A percentile compares a stretch with the other conserved stretches of the same genome.
These are phyloP conservation scores for Remorina albescens DNA, from an alignment of 2,797 vertebrate species.

Conservation along the genomic window DNA sequence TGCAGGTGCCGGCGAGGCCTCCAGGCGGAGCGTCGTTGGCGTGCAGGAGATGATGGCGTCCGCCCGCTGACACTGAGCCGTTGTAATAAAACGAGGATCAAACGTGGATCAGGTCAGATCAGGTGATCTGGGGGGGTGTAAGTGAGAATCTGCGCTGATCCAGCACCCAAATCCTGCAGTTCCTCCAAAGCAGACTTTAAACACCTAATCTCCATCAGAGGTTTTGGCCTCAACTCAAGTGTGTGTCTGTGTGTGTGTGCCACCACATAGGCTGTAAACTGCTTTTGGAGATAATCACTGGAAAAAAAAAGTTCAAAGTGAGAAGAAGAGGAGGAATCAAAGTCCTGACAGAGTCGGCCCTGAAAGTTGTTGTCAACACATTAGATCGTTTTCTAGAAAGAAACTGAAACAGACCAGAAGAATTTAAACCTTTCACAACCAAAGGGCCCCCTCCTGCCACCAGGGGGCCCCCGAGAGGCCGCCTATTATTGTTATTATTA, in stretches of 20 bases:
- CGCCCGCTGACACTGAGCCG: neutral
- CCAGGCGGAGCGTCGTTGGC: neutral
- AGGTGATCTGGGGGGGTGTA: slow-evolving; percentile 34
- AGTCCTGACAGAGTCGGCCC: no score
- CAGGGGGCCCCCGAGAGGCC: no score
- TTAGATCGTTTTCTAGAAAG: no score
- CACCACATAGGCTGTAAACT: slow-evolving; percentile 17
- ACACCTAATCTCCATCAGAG: slow-evolving; percentile 43
- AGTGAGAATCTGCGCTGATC: slow-evolving; percentile 49
- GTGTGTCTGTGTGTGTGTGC: slow-evolving; percentile 6
- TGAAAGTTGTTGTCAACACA: no score
- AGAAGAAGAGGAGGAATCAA: neutral
- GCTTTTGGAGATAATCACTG: neutral
- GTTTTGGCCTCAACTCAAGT: slow-evolving; percentile 18
- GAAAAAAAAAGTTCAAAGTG: slow-evolving; percentile 10
- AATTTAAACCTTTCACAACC: no score
- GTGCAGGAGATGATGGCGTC: neutral
- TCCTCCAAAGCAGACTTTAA: slow-evolving; percentile 44
- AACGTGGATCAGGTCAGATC: slow-evolving; percentile 53
- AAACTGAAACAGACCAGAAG: no score
- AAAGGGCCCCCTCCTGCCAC: no score
- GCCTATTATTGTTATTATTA: no score
- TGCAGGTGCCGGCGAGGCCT: slow-evolving; percentile 1
- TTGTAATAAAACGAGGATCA: slow-evolving; percentile 69
- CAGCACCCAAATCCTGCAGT: slow-evolving; percentile 49